Percentiles rank a stretch among this genome's conserved stretches.
Conservation (phyloP, 2,113 vertebrate species). For the Eclectus roratus region DNA sequence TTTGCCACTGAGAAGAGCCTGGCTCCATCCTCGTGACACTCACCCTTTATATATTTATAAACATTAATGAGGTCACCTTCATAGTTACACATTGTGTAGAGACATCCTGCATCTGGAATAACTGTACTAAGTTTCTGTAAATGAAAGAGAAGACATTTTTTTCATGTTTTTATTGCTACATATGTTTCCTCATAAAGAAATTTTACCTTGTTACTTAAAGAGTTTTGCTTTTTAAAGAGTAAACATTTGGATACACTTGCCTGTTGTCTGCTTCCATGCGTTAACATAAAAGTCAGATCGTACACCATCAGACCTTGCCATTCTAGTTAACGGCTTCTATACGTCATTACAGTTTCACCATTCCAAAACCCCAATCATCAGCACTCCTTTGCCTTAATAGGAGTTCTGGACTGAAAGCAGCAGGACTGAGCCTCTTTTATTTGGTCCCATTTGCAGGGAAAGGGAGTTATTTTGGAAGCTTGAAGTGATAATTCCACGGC, state of each 20-base stretch:
- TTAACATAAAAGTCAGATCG: neutral
- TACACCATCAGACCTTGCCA: no score
- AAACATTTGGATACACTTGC: neutral
- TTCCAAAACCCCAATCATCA: neutral
- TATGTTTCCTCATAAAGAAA: neutral
- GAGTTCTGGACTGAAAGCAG: neutral
- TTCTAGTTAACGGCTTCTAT: neutral
- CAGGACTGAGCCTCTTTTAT: neutral
- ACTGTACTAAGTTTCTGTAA: neutral
- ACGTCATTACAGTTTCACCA: fast-evolving
- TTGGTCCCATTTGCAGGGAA: neutral
- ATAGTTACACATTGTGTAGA: neutral
- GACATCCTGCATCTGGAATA: neutral
- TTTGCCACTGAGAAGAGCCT: no score
- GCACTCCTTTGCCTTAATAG: neutral
- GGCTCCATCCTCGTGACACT: no score
- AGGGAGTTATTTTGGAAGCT: neutral
- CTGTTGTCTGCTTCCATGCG: neutral
- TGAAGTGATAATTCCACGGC: neutral
- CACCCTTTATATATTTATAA: no score
- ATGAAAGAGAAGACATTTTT: neutral
- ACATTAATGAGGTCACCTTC: no score
- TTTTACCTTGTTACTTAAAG: neutral
- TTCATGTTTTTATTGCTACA: neutral
- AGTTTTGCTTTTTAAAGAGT: neutral